Evolutionary conservation across 2,888 invertebrate genomes (phyloP).

Genomic region (Scaeva pyrastri): DNA sequence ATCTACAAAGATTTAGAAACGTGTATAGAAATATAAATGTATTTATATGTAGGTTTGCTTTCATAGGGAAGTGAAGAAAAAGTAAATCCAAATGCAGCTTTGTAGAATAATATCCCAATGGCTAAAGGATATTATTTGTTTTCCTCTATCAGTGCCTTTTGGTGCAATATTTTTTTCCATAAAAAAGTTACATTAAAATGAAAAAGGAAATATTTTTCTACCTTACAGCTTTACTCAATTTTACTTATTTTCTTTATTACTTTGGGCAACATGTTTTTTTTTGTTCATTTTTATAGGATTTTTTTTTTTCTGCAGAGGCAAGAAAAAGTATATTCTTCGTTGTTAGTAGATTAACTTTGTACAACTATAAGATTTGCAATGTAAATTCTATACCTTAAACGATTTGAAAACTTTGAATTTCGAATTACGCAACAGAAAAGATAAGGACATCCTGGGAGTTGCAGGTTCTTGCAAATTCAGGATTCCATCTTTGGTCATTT

Average conservation of each 20-base stretch:
- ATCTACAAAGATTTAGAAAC: neutral
- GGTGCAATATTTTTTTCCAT: conserved; percentile 13
- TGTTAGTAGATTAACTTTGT: conserved; percentile 34
- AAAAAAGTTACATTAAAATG: neutral
- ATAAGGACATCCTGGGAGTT: neutral
- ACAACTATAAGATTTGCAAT: conserved; percentile 61
- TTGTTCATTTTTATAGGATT: neutral
- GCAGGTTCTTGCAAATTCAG: neutral
- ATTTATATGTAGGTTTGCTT: conserved; percentile 27
- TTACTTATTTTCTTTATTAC: neutral
- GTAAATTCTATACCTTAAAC: conserved; percentile 58
- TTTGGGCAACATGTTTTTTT: neutral
- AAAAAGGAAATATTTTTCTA: neutral
- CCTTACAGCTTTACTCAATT: neutral
- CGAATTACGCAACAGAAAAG: neutral
- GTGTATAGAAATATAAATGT: neutral
- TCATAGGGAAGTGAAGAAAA: conserved; percentile 1
- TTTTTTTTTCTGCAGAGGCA: neutral
- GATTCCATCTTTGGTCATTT: too few species aligned
- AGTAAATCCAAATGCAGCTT: conserved; percentile 36
- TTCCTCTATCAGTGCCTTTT: conserved; percentile 25
- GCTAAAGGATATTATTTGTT: conserved; percentile 60
- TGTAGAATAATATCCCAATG: conserved; percentile 45
- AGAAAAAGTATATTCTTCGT: conserved; percentile 16
- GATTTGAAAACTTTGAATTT: conserved; percentile 59